A percentile compares a stretch with the other conserved stretches of the same genome.
Conservation (phyloP, 1,140 invertebrate genomes). For the Oryzaephilus surinamensis region DNA sequence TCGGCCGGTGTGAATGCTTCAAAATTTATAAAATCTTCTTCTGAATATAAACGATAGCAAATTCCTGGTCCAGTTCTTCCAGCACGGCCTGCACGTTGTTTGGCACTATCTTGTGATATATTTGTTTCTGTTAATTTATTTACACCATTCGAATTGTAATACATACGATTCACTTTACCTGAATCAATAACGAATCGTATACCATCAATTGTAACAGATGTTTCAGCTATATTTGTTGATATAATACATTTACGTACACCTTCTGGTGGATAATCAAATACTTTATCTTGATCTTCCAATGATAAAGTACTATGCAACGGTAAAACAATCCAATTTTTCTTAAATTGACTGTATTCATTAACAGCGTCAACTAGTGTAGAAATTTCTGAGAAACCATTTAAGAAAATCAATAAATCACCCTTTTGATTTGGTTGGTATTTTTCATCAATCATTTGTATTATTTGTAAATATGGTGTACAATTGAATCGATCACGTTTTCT, state of each 20-base stretch:
- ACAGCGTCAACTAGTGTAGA: constrained; percentile 80
- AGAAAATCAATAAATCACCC: constrained; percentile 92
- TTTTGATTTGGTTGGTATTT: constrained; percentile 78
- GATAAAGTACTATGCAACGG: constrained; percentile 89
- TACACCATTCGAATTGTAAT: constrained; percentile 61
- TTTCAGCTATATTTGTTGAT: constrained; percentile 99
- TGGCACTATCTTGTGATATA: constrained; percentile 94
- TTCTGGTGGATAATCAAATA: constrained; percentile 94
- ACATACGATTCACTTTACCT: constrained; percentile 97
- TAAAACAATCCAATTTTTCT: constrained; percentile 87
- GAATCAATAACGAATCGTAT: constrained; percentile 97
- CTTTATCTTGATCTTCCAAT: constrained; percentile 92
- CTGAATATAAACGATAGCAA: constrained; percentile 79
- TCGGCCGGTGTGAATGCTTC: constrained; percentile 70
- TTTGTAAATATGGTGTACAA: constrained; percentile 83
- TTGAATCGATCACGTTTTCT: constrained; percentile 67
- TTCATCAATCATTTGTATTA: constrained; percentile 85
- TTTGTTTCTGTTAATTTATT: constrained; percentile 63
- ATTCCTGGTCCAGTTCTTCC: constrained; percentile 71
- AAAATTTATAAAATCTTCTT: constrained; percentile 50
- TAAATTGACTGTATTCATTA: constrained; percentile 71
- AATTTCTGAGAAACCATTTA: constrained; percentile 95
- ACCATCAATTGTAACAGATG: constrained; percentile 97
- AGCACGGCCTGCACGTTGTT: constrained; percentile 92
- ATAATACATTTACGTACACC: constrained; percentile 94